Evolutionary conservation across 2,888 invertebrate species (phyloP).

Genomic region (Folsomia manolachei): DNA sequence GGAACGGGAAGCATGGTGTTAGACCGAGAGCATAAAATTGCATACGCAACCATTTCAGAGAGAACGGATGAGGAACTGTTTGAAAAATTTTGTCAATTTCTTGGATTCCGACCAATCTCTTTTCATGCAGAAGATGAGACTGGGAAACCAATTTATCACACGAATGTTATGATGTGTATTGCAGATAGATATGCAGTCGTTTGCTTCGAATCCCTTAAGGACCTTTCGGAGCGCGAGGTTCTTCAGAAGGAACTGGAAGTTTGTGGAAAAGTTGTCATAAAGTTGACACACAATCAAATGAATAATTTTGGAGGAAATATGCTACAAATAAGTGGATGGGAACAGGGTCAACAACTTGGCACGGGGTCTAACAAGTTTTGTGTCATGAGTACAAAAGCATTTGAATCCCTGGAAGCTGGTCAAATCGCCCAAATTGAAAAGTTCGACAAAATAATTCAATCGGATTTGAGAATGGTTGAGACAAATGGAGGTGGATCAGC

Average conservation of each 20-base stretch:
- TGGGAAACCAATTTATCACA: constrained; percentile 41
- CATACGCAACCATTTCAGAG: constrained; percentile 39
- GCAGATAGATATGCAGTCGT: constrained; percentile 39
- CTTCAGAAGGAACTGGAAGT: constrained; percentile 21
- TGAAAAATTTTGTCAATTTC: constrained; percentile 30
- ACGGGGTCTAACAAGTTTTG: constrained; percentile 27
- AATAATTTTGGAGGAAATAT: constrained; percentile 43
- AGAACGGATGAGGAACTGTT: constrained; percentile 34
- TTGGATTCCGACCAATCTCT: constrained; percentile 32
- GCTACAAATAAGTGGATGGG: constrained; percentile 35
- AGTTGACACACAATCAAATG: constrained; percentile 36
- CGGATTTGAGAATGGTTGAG: constrained; percentile 42
- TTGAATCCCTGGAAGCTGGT: constrained; percentile 26
- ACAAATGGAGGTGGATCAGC: constrained; percentile 44
- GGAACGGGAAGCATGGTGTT: constrained; percentile 47
- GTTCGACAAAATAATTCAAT: constrained; percentile 36
- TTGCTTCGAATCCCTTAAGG: constrained; percentile 38
- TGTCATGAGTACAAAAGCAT: constrained; percentile 41
- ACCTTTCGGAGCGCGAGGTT: constrained; percentile 21
- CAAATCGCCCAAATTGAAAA: constrained; percentile 35
- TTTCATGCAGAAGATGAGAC: constrained; percentile 34
- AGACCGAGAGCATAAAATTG: constrained; percentile 34
- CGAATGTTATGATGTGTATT: constrained; percentile 46
- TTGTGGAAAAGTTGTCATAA: constrained; percentile 40
- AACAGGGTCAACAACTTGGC: no score